phyloP scores from a whole-genome alignment of 2,888 invertebrate species.

The Ditula angustiorana region DNA sequence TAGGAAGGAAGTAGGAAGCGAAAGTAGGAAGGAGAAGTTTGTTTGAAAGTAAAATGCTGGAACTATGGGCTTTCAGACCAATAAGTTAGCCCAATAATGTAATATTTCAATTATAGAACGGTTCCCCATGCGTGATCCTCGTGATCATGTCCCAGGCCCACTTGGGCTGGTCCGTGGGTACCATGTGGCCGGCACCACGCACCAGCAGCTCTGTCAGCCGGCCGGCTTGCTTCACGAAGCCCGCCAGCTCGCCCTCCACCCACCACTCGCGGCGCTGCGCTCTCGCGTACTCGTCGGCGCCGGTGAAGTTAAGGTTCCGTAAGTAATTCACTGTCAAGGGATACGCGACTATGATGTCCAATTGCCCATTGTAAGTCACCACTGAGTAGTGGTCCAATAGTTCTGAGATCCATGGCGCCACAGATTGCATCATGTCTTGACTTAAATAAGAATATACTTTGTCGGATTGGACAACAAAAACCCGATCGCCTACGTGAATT shows the following conservation, averaged over 20 bases:
- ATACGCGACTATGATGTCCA: conserved; percentile 93
- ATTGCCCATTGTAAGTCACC: conserved; percentile 91
- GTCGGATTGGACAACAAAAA: conserved; percentile 80
- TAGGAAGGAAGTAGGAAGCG: no score
- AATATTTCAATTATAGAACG: not conserved
- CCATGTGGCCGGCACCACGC: conserved; percentile 89
- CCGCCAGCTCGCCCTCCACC: conserved; percentile 85
- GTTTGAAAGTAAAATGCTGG: no score
- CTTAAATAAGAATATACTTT: conserved; percentile 86
- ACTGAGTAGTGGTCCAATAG: conserved; percentile 86
- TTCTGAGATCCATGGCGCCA: conserved; percentile 86
- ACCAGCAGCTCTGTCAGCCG: conserved; percentile 87
- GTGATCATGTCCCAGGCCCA: conserved; percentile 87
- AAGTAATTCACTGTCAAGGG: conserved; percentile 90
- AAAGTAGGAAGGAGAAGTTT: no score
- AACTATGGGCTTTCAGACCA: no score
- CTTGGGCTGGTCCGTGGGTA: conserved; percentile 88
- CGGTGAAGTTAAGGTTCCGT: conserved; percentile 85
- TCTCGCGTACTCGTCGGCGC: conserved; percentile 81
- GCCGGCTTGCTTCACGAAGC: conserved; percentile 86
- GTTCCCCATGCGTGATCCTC: conserved; percentile 72
- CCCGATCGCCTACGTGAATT: conserved; percentile 90
- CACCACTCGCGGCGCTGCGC: conserved; percentile 86
- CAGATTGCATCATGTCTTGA: conserved; percentile 89
- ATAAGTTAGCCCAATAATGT: no score